A percentile compares a stretch with the other conserved stretches of the same genome.
Evolutionary conservation across 2,888 invertebrate genomes (phyloP).

Genomic region (Caenorhabditis panamensis): DNA sequence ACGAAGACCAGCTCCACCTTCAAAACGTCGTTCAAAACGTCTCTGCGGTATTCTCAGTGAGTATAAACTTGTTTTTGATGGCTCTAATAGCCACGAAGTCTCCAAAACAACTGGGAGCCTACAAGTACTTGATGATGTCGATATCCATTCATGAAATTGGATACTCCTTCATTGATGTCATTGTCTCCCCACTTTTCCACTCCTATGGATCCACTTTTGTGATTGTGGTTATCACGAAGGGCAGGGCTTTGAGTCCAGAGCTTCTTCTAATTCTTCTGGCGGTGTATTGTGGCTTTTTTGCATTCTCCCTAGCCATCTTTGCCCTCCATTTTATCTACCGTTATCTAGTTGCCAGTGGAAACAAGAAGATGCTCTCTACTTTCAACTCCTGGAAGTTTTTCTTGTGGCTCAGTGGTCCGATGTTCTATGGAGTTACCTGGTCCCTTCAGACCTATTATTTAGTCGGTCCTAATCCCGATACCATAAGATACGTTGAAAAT

Average conservation of each 20-base stretch:
- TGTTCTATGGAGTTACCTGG: not conserved
- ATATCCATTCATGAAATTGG: conserved; percentile 8
- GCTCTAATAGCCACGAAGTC: conserved; percentile 1
- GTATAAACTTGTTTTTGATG: conserved; percentile 10
- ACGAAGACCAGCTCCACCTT: not conserved
- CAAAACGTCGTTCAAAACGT: conserved; percentile 9
- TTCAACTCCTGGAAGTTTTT: conserved; percentile 10
- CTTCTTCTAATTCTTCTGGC: not conserved
- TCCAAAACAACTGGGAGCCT: conserved; percentile 3
- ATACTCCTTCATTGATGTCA: conserved; percentile 10
- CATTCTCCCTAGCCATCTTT: conserved; percentile 11
- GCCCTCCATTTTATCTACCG: conserved; percentile 23
- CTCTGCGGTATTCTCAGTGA: conserved; percentile 4
- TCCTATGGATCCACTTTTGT: not conserved
- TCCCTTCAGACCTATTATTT: not conserved
- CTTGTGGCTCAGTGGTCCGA: not conserved
- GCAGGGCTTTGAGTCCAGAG: no score
- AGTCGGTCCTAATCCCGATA: not conserved
- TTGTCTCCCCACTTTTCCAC: conserved; percentile 5
- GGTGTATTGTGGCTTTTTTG: conserved; percentile 3
- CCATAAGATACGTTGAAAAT: not conserved
- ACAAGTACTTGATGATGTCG: conserved; percentile 10
- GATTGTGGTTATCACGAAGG: not conserved
- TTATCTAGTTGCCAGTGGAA: conserved; percentile 3
- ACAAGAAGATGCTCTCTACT: not conserved